Base-by-base conservation (phyloP, 2,888 invertebrate genomes). In the Tanytarsus gracilentus region DNA sequence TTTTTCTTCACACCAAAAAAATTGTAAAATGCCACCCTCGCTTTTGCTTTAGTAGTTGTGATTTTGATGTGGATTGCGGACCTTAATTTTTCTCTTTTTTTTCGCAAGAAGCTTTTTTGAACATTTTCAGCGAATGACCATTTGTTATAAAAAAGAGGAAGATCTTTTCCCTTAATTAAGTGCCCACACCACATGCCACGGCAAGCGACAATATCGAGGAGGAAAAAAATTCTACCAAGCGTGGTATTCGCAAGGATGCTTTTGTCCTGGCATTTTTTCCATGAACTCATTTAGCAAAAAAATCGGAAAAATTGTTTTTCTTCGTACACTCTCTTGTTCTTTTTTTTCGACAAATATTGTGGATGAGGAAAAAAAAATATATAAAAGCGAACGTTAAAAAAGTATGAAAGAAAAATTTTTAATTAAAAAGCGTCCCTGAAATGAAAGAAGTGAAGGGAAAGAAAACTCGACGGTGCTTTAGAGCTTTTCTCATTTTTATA, bases 311-410 rank as follows among this genome's bases (percentile, higher is more conserved):
- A 44, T 44, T 44, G 44, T 44, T 21, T 36, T 53, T 21, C 29
- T 50, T 27, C 30, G 33, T 53, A 36, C 36, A 21, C 25, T 29
- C 30, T 51, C 51, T 51, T 51, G 14, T 23, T 7, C 29, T 36
- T 23, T 53, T 23, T 51, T 51, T 51, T 51, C 51, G 51, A 51
- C 51, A 51, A 51, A 51, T 51, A 51, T 51, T 51, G 51, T 51
- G 51, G 30, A 23, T 16, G 30, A 50, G 18, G 21, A 40, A 40
- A 18, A 44, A 44, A 44, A 40, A 44, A n/a, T n/a, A n/a, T n/a
- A n/a, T n/a, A n/a, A n/a, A n/a, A n/a, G n/a, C n/a, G 18, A 44
- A 18, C 16, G 36, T 51, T 29, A 29, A 51, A 27, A 51, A 51
- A 51, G 27, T 23, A 53, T 14, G 27, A 23, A 21, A 6, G 30